Evolutionary conservation across 2,888 invertebrate genomes (phyloP), one percentile per base, ranked within the genome.

Genomic region (Tenodera sinensis): DNA sequence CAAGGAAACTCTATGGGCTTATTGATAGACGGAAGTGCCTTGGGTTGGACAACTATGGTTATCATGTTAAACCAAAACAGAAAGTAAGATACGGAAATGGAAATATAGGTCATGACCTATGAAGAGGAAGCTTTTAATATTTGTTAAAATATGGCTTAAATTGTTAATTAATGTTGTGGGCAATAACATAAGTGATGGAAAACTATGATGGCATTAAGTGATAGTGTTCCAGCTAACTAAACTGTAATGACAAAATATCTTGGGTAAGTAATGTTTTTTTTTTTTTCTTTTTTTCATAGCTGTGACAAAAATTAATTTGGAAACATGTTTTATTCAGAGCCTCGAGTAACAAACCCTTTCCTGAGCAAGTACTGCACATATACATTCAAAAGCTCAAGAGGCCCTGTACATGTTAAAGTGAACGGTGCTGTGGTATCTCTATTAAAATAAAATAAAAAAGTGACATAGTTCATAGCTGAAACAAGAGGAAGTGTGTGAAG

Each of bases 21-120:
- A 83, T 88, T 86, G 54, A 86, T 28, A 71, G 88, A 84, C 34
- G 71, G 88, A 88, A 88, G 88, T 88, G 88, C 88, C 88, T 88
- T 88, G 88, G 84, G 87, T 82, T 34, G 87, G 87, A 87, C 87
- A 87, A 83, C 86, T 86, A 28, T 28, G 86, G 86, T 54, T 86
- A 47, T 71, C 20, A 71, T 20, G 54, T 71, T 71, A 71, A 71
- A 71, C 54, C 54, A 71, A 27, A 81, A 86, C 28, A 28, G 20
- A 81, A 81, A 86, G 86, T 81, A 47, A 28, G 86, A 28, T 86
- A 86, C 54, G 30, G 81, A 86, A 81, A 86, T 71, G 86, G 28
- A 86, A 28, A 71, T 54, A 81, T 42, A 84, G 85, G 85, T 27
- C 25, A 34, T 42, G 34, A 83, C 28, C 28, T 83, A 83, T 83